Conservation (phyloP, 2,113 vertebrate genomes). For the Amia ocellicauda region DNA sequence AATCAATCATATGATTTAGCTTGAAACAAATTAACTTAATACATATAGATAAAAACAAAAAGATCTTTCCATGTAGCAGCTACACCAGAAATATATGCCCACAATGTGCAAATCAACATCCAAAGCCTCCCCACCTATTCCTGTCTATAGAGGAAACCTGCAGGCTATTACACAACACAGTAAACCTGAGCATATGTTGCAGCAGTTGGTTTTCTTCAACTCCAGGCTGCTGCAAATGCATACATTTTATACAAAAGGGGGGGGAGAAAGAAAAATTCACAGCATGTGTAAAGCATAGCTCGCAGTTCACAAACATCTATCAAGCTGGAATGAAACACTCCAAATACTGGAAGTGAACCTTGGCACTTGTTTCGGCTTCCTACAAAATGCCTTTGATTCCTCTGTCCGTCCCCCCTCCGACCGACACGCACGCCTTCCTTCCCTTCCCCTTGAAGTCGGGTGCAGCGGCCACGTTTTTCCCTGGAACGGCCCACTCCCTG, state of each 20-base stretch:
- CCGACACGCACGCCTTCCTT: slow-evolving; percentile 30
- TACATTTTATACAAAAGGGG: slow-evolving; percentile 42
- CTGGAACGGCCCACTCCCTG: not conserved
- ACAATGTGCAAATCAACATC: slow-evolving; percentile 25
- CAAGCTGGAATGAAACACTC: slow-evolving; percentile 50
- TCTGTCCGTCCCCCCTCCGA: slow-evolving; percentile 38
- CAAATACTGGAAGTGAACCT: slow-evolving; percentile 64
- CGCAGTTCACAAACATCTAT: slow-evolving; percentile 44
- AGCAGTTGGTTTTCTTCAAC: slow-evolving; percentile 47
- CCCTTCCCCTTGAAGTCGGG: not conserved
- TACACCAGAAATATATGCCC: slow-evolving; percentile 19
- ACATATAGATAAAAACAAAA: too few species aligned
- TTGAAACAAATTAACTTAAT: too few species aligned
- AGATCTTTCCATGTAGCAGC: too few species aligned
- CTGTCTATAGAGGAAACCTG: slow-evolving; percentile 32
- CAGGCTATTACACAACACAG: slow-evolving; percentile 30
- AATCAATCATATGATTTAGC: too few species aligned
- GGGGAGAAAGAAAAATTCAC: slow-evolving; percentile 48
- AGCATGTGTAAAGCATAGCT: slow-evolving; percentile 60
- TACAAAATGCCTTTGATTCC: slow-evolving; percentile 59
- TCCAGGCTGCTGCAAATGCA: slow-evolving; percentile 50
- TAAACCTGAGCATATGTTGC: slow-evolving; percentile 49
- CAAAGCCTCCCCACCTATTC: slow-evolving; percentile 27
- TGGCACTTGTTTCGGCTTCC: slow-evolving; percentile 53
- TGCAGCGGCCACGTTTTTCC: too few species aligned